Base-by-base conservation (phyloP, 2,113 vertebrate genomes). In the Orthonyx spaldingii region DNA sequence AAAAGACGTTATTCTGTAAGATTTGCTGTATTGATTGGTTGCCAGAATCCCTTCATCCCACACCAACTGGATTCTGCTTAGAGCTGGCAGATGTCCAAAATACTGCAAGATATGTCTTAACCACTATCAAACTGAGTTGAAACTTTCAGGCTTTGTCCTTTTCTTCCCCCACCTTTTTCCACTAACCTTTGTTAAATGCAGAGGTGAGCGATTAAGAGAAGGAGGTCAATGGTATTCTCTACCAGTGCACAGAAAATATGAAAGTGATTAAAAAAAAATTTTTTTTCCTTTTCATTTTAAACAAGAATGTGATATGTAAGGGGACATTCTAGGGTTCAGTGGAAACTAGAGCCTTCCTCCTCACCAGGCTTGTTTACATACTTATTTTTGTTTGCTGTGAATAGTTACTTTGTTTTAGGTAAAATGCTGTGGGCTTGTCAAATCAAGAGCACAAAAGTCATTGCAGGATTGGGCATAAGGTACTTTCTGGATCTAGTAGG, bases 31-130 rank as follows among this genome's bases (percentile, higher is more conserved):
- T 86, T 97, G 96, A 97, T 94, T 96, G 82, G 86, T 90, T 96
- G 97, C 97, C 98, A 98, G 95, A 79, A 96, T 94, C 70, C 93
- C 84, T 97, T 97, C 94, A 84, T 96, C 85, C 87, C 86, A 72
- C 93, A 96, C 97, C 97, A 97, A 97, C 96, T 97, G 98, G 97
- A 97, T 97, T 90, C 92, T 87, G 92, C 97, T 97, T 93, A 95
- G 71, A 42, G 33, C 84, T 97, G 98, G 98, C 97, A 89, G 80
- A 41, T 78, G 64, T 97, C 97, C 98, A 98, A 89, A 86, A 39
- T 19, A 28, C 88, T 89, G 52, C 78, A 89, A 94, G 91, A 80
- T 41, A 77, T 6, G 6, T 78, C 93, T 97, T 96, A 93, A 96
- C 85, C 76, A 83, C 85, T 82, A 96, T 59, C 68, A 89, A 96